Evolutionary conservation across 2,113 vertebrate species (phyloP), one percentile per base, ranked within the genome.

Genomic region (Alosa alosa): DNA sequence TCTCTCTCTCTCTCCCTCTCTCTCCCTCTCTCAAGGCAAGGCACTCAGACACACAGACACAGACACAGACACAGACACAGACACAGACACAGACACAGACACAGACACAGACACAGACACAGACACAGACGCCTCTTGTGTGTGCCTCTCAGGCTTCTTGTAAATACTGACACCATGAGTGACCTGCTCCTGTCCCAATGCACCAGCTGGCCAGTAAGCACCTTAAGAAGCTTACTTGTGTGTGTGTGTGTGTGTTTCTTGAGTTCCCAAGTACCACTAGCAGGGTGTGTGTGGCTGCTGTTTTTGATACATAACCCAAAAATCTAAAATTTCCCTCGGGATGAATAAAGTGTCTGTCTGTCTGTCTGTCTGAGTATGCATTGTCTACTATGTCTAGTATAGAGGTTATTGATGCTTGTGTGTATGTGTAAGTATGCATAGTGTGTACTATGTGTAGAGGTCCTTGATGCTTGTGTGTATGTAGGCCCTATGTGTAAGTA

Each of bases 181-280:
- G 57, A 25, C 57, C 57, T 8, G 57, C 57, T 8, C 57, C 57
- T 64, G 4, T 64, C 57, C 5, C 57, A 25, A 64, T 3, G 57
- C 45, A 72, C 82, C 85, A 86, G 88, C 84, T 86, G 82, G 84
- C 55, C 84, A 84, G 85, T 84, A 87, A 82, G 82, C 86, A 47
- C 81, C 47, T 88, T 85, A 85, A 85, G 83, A n/a, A 83, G 88
- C 78, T 89, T 89, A 87, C 50, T 5, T 72, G 22, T 72, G 64
- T 72, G 22, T 72, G 25, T 72, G 64, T 72, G 64, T 72, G 64
- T 72, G 64, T 72, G 64, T 72, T 31, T 31, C 31, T 31, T 31
- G 31, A 31, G 31, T 31, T 31, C 1, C 31, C 31, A 31, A 31
- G 31, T 31, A 31, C 31, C 31, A 31, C 31, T 31, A 31, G 31